A percentile compares a stretch with the other conserved stretches of the same genome.
Evolutionary conservation across 2,113 vertebrate species (phyloP).

Genomic region (Lycaon pictus): DNA sequence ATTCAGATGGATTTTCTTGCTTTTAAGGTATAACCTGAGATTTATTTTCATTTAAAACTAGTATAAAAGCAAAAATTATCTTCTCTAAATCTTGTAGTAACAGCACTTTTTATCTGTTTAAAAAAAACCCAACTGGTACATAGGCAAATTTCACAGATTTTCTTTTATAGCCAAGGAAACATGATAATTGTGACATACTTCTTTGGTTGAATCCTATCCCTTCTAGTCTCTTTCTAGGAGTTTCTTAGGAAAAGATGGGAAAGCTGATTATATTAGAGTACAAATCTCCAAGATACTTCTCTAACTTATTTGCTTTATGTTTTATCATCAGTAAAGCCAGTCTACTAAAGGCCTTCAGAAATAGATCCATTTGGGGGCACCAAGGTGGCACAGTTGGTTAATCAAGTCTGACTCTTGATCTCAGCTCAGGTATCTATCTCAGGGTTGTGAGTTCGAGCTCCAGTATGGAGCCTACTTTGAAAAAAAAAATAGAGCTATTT

Average conservation of each 20-base stretch:
- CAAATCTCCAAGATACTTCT: not conserved
- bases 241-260: not conserved
- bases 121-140: not conserved
- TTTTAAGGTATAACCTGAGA: slow-evolving; percentile 33
- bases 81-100: not conserved
- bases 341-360: not conserved
- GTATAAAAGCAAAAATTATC: not conserved
- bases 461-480: not conserved
- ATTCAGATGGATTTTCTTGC: slow-evolving; percentile 7
- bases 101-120: slow-evolving; percentile 43
- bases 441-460: not conserved
- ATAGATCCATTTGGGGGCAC: not conserved
- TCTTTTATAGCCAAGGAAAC: slow-evolving; percentile 4
- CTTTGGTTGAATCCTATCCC: not conserved
- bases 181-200: not conserved
- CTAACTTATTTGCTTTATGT: not conserved
- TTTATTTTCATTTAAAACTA: slow-evolving; percentile 62
- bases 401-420: not conserved
- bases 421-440: not conserved
- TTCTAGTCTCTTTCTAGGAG: not conserved
- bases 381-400: not conserved
- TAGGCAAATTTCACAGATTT: not conserved
- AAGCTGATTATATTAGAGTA: not conserved
- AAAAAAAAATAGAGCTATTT: not conserved
- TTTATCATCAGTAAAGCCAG: not conserved